These are phyloP conservation scores for Galemys pyrenaicus DNA, from an alignment of 2,113 vertebrate species.

Conservation along the genomic window DNA sequence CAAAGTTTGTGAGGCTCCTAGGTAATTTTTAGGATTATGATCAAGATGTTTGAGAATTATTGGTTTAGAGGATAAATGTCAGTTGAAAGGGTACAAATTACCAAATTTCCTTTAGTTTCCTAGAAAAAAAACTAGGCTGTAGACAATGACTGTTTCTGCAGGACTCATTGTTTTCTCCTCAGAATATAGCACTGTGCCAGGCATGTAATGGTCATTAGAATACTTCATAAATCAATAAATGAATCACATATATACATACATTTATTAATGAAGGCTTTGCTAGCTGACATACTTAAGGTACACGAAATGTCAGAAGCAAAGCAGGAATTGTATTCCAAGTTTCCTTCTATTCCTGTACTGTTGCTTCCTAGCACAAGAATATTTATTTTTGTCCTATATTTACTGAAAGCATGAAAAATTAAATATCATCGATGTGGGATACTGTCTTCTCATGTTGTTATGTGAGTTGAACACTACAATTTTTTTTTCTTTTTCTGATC, in stretches of 20 bases:
- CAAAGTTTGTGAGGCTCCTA: neutral
- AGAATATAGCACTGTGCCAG: neutral
- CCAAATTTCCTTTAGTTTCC: neutral
- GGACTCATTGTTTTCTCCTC: neutral
- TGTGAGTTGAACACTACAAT: neutral
- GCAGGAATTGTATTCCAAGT: neutral
- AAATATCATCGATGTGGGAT: neutral
- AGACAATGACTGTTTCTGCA: neutral
- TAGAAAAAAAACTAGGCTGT: neutral
- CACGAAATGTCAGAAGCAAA: neutral
- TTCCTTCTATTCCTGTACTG: neutral
- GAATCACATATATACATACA: neutral
- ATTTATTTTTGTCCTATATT: neutral
- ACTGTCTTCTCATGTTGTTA: neutral
- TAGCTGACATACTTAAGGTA: neutral
- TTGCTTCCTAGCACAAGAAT: neutral
- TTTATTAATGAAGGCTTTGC: neutral
- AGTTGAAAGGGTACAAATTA: neutral
- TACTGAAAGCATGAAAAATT: neutral
- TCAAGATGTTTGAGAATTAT: neutral
- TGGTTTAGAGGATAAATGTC: neutral
- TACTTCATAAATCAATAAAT: constrained; percentile 9
- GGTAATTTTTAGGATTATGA: neutral
- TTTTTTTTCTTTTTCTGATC: neutral
- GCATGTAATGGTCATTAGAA: neutral